Conservation (phyloP, 2,113 vertebrate species). For the Apus apus region DNA sequence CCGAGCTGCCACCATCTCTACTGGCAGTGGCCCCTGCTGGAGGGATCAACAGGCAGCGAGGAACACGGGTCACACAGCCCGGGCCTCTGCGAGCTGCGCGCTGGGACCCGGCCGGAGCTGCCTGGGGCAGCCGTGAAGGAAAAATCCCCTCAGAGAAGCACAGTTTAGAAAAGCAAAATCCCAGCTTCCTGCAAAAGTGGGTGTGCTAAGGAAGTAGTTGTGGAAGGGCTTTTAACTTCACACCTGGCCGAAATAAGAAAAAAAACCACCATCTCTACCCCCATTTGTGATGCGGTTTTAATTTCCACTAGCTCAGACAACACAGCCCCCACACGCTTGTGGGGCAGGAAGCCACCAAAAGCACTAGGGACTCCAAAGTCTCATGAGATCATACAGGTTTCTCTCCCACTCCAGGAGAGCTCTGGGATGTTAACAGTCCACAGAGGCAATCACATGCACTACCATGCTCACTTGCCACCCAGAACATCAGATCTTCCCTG, state of each 20-base stretch:
- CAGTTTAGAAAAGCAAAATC: background rate
- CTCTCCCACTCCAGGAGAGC: background rate
- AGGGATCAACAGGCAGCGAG: background rate
- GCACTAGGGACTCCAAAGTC: background rate
- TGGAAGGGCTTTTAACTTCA: background rate
- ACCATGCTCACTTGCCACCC: background rate
- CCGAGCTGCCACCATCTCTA: background rate
- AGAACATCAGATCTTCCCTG: background rate
- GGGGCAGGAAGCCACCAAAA: background rate
- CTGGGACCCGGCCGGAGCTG: background rate
- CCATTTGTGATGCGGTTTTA: background rate
- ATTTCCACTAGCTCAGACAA: background rate
- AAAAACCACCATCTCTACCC: background rate
- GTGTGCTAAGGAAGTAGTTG: background rate
- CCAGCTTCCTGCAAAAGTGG: background rate
- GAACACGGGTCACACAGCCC: fast-evolving
- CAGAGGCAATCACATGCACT: background rate
- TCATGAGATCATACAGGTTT: background rate
- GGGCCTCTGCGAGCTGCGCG: background rate
- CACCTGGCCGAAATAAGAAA: background rate
- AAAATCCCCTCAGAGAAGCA: background rate
- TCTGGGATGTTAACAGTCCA: background rate
- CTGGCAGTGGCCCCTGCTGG: conserved; percentile 28
- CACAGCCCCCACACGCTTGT: background rate
- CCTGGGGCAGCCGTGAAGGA: background rate